A percentile compares a stretch with the other conserved stretches of the same genome.
phyloP scores from a whole-genome alignment of 1,140 invertebrate species.

The Chionoecetes opilio region DNA sequence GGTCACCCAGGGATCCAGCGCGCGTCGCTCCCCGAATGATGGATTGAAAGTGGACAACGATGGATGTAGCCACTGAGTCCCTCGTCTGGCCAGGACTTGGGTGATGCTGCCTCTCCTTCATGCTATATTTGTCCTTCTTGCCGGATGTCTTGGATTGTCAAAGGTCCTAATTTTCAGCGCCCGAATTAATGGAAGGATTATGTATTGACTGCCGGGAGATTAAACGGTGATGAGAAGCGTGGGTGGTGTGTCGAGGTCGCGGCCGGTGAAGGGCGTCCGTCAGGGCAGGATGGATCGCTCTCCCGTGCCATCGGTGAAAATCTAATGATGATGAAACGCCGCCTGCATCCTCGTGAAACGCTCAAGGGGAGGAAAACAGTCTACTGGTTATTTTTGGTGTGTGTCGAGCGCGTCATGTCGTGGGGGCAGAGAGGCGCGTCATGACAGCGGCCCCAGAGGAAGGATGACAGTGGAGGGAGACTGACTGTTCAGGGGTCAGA shows the following conservation, averaged over 20 bases:
- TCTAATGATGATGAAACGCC: conserved; percentile 78
- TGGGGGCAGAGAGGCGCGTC: neutral
- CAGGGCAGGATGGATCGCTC: conserved; percentile 76
- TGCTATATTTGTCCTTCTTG: neutral
- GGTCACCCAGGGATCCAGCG: conserved; percentile 74
- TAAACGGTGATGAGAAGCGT: neutral
- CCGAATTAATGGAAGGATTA: neutral
- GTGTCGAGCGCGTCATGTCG: neutral
- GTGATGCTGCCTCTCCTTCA: neutral
- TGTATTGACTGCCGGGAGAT: neutral
- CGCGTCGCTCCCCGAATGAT: conserved; percentile 76
- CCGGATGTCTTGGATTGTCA: neutral
- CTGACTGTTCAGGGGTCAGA: too few species aligned
- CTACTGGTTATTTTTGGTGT: conserved; percentile 37
- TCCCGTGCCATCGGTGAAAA: conserved; percentile 76
- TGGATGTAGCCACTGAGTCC: conserved; percentile 74
- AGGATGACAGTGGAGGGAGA: neutral
- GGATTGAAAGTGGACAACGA: conserved; percentile 79
- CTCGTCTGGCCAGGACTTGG: conserved; percentile 33
- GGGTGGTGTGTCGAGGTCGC: conserved; percentile 36
- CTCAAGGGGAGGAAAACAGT: conserved; percentile 63
- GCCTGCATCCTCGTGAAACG: conserved; percentile 75
- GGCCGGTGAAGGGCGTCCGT: conserved; percentile 65
- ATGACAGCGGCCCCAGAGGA: neutral
- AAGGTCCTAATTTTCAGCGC: neutral